Conservation (phyloP, 2,797 vertebrate genomes). For the Paramormyrops hopkinsi region DNA sequence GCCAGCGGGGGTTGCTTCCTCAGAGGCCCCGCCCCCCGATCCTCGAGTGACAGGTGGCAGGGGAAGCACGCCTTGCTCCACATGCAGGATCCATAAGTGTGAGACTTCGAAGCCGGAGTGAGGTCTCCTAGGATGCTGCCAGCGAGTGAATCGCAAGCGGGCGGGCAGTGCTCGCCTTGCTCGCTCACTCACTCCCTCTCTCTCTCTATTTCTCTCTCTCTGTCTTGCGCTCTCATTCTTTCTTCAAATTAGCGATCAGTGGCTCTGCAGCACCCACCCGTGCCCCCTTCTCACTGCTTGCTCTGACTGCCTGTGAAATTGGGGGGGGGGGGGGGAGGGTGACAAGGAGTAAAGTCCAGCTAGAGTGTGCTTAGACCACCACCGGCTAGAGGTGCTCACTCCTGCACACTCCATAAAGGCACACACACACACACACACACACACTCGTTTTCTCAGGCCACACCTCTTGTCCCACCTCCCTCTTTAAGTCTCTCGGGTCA, state of each 20-base stretch:
- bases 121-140: not conserved
- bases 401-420: not conserved
- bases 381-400: not conserved
- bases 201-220: not conserved
- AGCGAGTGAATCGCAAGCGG: not conserved
- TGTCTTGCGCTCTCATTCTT: not conserved
- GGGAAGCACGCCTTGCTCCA: not conserved
- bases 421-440: not conserved
- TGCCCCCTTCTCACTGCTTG: not conserved
- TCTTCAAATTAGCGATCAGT: constrained; percentile 12
- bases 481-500: not conserved
- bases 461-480: not conserved
- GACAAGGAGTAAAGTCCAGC: not conserved
- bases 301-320: not conserved
- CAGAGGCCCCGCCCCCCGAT: not conserved
- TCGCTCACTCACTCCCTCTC: not conserved
- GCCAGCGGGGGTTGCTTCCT: not conserved
- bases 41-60: not conserved
- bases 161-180: not conserved
- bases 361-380: not conserved
- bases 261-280: not conserved
- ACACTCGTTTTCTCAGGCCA: not conserved
- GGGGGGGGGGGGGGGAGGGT: not conserved
- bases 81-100: not conserved
- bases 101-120: not conserved